Conservation (phyloP, 1,140 invertebrate species). For the Caenorhabditis tropicalis region DNA sequence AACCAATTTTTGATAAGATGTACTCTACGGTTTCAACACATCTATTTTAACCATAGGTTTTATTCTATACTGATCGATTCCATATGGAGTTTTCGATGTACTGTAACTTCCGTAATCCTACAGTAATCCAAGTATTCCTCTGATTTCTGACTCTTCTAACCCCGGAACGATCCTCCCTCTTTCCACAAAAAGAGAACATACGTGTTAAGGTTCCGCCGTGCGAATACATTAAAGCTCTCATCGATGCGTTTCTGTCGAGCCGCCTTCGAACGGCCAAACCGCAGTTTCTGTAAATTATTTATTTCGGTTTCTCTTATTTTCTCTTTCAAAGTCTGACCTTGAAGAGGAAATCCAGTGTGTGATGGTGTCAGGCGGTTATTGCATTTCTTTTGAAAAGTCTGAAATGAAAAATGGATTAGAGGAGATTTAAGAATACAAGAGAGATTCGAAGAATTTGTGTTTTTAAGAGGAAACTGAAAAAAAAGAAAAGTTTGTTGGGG, state of each 20-base stretch:
- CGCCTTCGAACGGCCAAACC: slow-evolving; percentile 23
- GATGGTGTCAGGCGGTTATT: not conserved
- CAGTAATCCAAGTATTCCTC: no score
- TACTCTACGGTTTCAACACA: no score
- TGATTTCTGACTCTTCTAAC: not conserved
- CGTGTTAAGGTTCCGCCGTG: slow-evolving; percentile 31
- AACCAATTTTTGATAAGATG: no score
- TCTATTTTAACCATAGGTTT: no score
- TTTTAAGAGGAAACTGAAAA: not conserved
- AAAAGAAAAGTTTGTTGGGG: not conserved
- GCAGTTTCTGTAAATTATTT: slow-evolving; percentile 4
- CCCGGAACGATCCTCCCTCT: not conserved
- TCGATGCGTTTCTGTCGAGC: slow-evolving; percentile 51
- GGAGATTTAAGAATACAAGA: not conserved
- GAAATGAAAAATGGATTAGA: not conserved
- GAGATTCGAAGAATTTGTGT: not conserved
- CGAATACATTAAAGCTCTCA: slow-evolving; percentile 45
- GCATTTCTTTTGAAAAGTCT: not conserved
- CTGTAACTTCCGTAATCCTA: no score
- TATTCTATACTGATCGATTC: no score
- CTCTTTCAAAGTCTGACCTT: not conserved
- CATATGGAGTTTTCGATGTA: no score
- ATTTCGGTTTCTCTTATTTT: not conserved
- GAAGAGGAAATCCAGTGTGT: slow-evolving; percentile 44
- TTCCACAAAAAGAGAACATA: not conserved